Base-by-base conservation (phyloP, 2,888 invertebrate genomes). In the Rhimphoctona megacephalus region DNA sequence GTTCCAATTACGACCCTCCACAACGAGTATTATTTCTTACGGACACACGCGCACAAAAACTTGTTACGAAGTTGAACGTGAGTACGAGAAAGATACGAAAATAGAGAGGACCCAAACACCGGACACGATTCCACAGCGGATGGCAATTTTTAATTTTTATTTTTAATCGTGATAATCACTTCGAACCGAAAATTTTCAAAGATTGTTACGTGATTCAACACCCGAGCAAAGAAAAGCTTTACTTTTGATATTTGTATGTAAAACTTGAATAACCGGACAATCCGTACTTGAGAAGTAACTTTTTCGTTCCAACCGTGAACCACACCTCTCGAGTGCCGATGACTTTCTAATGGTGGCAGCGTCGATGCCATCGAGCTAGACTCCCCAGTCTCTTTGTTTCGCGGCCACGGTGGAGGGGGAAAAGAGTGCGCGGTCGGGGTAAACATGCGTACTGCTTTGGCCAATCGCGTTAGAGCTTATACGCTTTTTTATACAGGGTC, bases 301-400 rank as follows among this genome's bases (percentile, higher is more conserved):
- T 3, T 79, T 57, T 70, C 73, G 33, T 83, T 57, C 30, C 30
- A 25, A 70, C 14, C 88, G 64, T 86, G 86, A 90, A 89, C 88
- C 89, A 89, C 89, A 89, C 89, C 87, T 87, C 86, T 66, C 88
- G 87, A 92, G 90, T 88, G 89, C 89, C 92, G 90, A 91, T 89
- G 91, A 93, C 93, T 93, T 93, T 93, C 92, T 93, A 92, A 91
- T 91, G 90, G 90, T 91, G 90, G 87, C 89, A 88, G 86, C 90
- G 86, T 88, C 86, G 88, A 86, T 87, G 90, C 88, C 84, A 88
- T 89, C 77, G 73, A 87, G 85, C 89, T 89, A 91, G 88, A 91
- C 91, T 91, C 89, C 73, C 90, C 90, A 85, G 85, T 80, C 92
- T 91, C 93, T 93, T 93, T 93, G 93, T 93, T 78, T 92, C 92